Percentiles rank a stretch among this genome's conserved stretches.
phyloP scores from a whole-genome alignment of 2,888 invertebrate species.

The Troides oblongomaculatus region DNA sequence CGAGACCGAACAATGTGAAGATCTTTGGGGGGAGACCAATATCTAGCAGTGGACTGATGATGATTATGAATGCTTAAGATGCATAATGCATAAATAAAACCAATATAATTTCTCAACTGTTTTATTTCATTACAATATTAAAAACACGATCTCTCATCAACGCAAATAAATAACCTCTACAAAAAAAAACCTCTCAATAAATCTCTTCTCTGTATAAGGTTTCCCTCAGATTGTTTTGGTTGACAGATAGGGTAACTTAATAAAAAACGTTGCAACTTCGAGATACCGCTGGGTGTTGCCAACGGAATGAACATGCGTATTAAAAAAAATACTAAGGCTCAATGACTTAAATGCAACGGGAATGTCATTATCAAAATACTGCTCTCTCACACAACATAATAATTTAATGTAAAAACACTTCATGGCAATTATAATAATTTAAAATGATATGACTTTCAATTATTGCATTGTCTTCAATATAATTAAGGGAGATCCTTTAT shows the following conservation, averaged over 20 bases:
- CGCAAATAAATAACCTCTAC: slow-evolving; percentile 58
- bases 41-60: no score
- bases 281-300: background rate
- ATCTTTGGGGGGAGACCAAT: no score
- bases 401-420: slow-evolving; percentile 6
- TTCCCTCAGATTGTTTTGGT: slow-evolving; percentile 7
- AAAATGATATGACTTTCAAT: slow-evolving; percentile 12
- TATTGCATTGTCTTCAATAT: slow-evolving; percentile 12
- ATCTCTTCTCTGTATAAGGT: slow-evolving; percentile 9
- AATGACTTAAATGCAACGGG: slow-evolving; percentile 29
- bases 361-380: slow-evolving; percentile 29
- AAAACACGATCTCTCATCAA: slow-evolving; percentile 58
- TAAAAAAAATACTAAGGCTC: background rate
- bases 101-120: slow-evolving; percentile 21
- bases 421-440: slow-evolving; percentile 19
- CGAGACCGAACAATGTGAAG: no score
- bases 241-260: slow-evolving; percentile 15
- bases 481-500: slow-evolving; percentile 23
- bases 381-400: slow-evolving; percentile 6
- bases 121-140: slow-evolving; percentile 39
- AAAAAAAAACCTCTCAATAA: slow-evolving; percentile 31
- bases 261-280: background rate
- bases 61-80: background rate
- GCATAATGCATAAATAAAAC: slow-evolving; percentile 15
- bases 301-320: no score